phyloP scores from a whole-genome alignment of 2,888 invertebrate species.

The Sicus ferrugineus region DNA sequence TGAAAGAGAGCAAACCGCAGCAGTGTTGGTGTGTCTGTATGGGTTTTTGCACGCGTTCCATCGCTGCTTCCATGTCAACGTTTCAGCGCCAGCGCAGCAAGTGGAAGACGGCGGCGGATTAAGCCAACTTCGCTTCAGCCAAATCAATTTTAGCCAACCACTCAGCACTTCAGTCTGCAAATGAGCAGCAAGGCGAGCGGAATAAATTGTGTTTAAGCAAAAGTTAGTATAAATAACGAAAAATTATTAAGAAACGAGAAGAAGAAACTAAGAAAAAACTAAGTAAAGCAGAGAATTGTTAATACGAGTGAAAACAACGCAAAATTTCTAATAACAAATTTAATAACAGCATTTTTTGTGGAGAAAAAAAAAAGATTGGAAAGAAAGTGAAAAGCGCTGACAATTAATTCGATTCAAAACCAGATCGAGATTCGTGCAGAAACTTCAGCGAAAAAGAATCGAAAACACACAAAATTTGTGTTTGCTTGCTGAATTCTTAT shows the following conservation, averaged over 20 bases:
- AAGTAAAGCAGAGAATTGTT: no score
- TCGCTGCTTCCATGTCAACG: conserved; percentile 4
- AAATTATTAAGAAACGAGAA: conserved; percentile 10
- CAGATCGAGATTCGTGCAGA: no score
- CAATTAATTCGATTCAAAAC: no score
- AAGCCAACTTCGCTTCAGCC: conserved; percentile 39
- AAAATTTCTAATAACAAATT: no score
- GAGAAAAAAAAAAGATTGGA: no score
- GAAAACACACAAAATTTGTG: background rate
- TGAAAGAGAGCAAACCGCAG: background rate
- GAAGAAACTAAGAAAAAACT: no score
- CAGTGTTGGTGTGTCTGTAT: background rate
- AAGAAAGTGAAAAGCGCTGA: no score
- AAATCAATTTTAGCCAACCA: conserved; percentile 58
- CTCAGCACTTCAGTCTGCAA: conserved; percentile 62
- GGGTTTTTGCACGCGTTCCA: background rate
- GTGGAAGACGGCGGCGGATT: background rate
- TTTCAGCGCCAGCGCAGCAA: background rate
- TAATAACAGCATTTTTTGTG: no score
- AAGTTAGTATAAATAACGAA: conserved; percentile 10
- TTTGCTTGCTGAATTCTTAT: no score
- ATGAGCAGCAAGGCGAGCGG: conserved; percentile 62
- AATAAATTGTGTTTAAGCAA: conserved; percentile 18
- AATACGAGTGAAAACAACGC: no score
- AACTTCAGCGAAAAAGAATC: background rate